Base-by-base conservation (phyloP, 35 echinoderm and acorn worm genomes). In the Patiria miniata region DNA sequence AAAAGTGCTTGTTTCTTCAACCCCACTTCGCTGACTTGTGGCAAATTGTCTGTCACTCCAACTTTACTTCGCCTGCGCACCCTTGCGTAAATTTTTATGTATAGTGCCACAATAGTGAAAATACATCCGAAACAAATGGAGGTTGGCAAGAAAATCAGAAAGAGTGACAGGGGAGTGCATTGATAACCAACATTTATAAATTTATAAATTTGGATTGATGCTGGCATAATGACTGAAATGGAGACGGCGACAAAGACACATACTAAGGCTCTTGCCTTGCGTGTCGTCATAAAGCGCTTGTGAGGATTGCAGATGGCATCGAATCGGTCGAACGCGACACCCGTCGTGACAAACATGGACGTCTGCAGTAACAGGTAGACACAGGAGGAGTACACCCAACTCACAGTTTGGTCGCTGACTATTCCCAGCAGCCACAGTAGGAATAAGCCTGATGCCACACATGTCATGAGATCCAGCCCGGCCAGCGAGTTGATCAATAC, bases 401-500 rank as follows among this genome's bases (percentile, higher is more conserved):
- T 32, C 1, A 3, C n/a, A 2, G 29, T 7, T 36, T 30, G 21
- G 10, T 10, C 15, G 14, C 29, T 18, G 34, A 73, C 26, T 32
- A 73, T 9, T 34, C 18, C 2, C 26, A 73, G 34, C 10, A 73
- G 26, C 29, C 65, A 73, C 26, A 73, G 65, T 23, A 73, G 34
- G 34, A 32, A 34, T 12, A 73, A 28, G 34, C 26, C 34, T 30
- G 22, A 30, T 10, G 34, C 21, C 26, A 30, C 9, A 23, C 65
- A 36, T 18, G 65, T 73, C 21, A 10, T 14, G 26, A 73, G 65
- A 30, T 73, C 30, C 65, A 73, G 65, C 14, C 14, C 65, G 23
- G 65, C 65, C 14, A 73, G 65, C 26, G 65, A 26, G 34, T 73
- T 73, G 65, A 73, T 73, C 65, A 73, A 23, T 18, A 73, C 34